phyloP scores from a whole-genome alignment of 2,113 vertebrate genomes.

The Lota lota region DNA sequence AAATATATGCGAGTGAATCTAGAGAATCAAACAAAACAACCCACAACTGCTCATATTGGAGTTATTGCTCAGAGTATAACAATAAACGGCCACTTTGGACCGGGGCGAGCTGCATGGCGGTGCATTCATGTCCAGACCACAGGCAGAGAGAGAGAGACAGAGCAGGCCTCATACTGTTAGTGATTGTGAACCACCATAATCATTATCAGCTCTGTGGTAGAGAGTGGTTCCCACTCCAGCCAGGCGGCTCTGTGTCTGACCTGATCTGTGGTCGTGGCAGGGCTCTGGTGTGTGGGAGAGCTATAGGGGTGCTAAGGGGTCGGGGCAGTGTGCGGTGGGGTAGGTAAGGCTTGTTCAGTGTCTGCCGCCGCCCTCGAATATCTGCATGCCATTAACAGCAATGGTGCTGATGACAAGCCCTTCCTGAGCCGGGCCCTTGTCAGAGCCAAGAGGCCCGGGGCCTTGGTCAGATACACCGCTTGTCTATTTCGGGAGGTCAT shows the following conservation, averaged over 20 bases:
- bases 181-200: slow-evolving; percentile 52
- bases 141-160: slow-evolving; percentile 30
- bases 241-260: slow-evolving; percentile 62
- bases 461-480: slow-evolving; percentile 47
- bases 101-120: not conserved
- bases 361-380: slow-evolving; percentile 70
- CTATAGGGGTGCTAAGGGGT: slow-evolving; percentile 19
- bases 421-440: slow-evolving; percentile 72
- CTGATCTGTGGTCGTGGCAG: slow-evolving; percentile 63
- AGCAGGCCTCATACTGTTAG: slow-evolving; percentile 33
- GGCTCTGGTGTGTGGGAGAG: slow-evolving; percentile 37
- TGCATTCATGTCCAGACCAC: slow-evolving; percentile 30
- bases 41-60: too few relatives aligned
- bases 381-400: slow-evolving; percentile 74
- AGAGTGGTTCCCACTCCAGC: slow-evolving; percentile 56
- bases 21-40: too few relatives aligned
- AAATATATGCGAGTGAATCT: too few relatives aligned
- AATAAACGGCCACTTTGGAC: too few relatives aligned
- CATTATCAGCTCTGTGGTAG: slow-evolving; percentile 58
- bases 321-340: slow-evolving; percentile 41
- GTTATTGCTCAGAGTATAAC: too few relatives aligned
- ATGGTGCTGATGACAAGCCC: slow-evolving; percentile 79
- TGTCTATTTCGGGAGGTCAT: slow-evolving; percentile 78
- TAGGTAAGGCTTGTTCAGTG: slow-evolving; percentile 63
- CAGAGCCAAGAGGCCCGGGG: slow-evolving; percentile 50